Evolutionary conservation across 1,140 invertebrate species (phyloP), one percentile per base, ranked within the genome.

Genomic region (Bombus consobrinus): DNA sequence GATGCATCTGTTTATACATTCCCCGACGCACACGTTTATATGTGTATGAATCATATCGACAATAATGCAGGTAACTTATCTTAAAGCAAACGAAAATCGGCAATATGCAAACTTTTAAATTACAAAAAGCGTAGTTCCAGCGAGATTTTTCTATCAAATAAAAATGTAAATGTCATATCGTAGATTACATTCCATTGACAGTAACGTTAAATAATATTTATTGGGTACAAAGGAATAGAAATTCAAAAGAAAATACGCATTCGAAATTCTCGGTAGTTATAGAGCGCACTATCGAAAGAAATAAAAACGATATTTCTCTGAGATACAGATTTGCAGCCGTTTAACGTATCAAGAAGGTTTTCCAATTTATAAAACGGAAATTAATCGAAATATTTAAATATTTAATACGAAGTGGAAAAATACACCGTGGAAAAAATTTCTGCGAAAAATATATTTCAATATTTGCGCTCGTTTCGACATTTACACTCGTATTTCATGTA

Each of bases 1-100:
- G 77, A 73, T 74, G 78, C 76, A 68, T 85, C 83, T 85, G 84
- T 73, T 43, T 68, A n/a, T 59, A 74, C 71, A 68, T 73, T 39
- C 41, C 13, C 28, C 32, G 25, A 25, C 22, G 71, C 41, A 41
- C 32, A n/a, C 57, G 71, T 37, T 53, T 22, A 53, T 53, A 53
- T 32, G 59, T 43, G 5, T 32, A 41, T 81, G 84, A 81, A 81
- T 85, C 78, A 68, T 66, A 75, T 74, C 32, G 84, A 81, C 69
- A 85, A 81, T 85, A 75, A 75, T 53, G 57, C 59, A 22, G 43
- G 39, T 57, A 32, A 74, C 57, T 68, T 71, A 83, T 77, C 62
- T 62, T 18, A 64, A 18, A 62, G 62, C 62, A 77, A 69, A 86
- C 34, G 77, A 68, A 66, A 53, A 28, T 28, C 5, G 2, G 28